Percentiles rank a stretch among this genome's conserved stretches.
phyloP scores from a whole-genome alignment of 2,888 invertebrate species.

The Anticlea derivata region DNA sequence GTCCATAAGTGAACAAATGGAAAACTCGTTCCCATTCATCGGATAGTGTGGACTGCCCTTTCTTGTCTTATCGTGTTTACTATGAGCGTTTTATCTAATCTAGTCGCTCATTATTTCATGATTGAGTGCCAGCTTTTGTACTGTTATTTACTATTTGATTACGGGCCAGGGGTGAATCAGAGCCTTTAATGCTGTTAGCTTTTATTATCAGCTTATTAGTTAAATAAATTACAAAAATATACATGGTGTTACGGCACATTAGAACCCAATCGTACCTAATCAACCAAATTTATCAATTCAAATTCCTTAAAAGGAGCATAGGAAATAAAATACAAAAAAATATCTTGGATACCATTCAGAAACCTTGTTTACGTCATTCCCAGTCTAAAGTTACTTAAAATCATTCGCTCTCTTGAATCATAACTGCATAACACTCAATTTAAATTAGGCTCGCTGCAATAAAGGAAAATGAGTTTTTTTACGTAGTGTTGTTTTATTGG shows the following conservation, averaged over 20 bases:
- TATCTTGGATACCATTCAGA: too few relatives aligned
- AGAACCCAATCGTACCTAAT: too few relatives aligned
- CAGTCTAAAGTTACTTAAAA: conserved; percentile 66
- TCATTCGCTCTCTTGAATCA: conserved; percentile 80
- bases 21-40: conserved; percentile 2
- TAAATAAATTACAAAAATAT: conserved; percentile 3
- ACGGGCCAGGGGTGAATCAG: conserved; percentile 37
- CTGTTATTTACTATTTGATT: conserved; percentile 64
- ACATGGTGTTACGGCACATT: too few relatives aligned
- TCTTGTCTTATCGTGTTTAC: conserved; percentile 61
- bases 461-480: conserved; percentile 82
- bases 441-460: conserved; percentile 80
- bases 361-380: conserved; percentile 45
- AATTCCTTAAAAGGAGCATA: too few relatives aligned
- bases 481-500: conserved; percentile 80
- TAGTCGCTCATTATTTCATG: conserved; percentile 65
- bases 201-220: conserved; percentile 9
- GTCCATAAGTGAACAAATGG: neutral
- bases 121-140: conserved; percentile 66
- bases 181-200: conserved; percentile 19
- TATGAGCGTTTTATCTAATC: conserved; percentile 73
- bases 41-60: neutral
- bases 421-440: conserved; percentile 82
- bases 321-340: too few relatives aligned
- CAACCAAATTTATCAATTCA: too few relatives aligned